These are phyloP conservation scores for Aspidiotus rigidus DNA, from an alignment of 2,888 invertebrate genomes.

Conservation along the genomic window DNA sequence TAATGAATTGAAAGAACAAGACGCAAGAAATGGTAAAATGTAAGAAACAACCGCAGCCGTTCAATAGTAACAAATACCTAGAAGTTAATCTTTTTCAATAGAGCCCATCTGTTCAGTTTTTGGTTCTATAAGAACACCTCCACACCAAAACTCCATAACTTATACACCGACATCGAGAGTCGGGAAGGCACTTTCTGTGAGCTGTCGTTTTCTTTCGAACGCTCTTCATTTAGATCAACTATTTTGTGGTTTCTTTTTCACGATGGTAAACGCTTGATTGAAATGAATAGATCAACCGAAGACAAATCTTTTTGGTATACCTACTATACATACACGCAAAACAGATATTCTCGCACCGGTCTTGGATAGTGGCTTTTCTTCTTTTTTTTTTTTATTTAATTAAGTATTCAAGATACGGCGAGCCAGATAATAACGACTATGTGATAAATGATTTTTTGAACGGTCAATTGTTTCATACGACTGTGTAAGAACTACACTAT, in stretches of 20 bases:
- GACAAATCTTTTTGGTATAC: conserved; percentile 26
- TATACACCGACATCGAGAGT: not conserved
- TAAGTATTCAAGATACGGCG: conserved; percentile 19
- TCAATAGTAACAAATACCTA: conserved; percentile 23
- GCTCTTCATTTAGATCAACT: conserved; percentile 28
- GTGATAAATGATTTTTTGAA: conserved; percentile 32
- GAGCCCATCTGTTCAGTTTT: conserved; percentile 29
- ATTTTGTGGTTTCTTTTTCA: conserved; percentile 30
- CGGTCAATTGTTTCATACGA: conserved; percentile 13
- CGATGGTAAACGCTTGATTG: conserved; percentile 19
- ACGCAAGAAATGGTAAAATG: not conserved
- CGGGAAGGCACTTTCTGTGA: not conserved
- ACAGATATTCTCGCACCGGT: conserved; percentile 8
- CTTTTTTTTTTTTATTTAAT: conserved; percentile 20
- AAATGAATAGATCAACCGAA: conserved; percentile 32
- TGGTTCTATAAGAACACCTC: conserved; percentile 27
- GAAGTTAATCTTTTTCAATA: conserved; percentile 21
- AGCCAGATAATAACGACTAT: conserved; percentile 18
- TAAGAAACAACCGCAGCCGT: conserved; percentile 25
- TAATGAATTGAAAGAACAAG: not conserved
- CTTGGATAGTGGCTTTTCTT: not conserved
- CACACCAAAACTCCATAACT: not conserved
- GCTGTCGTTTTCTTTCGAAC: too few relatives aligned
- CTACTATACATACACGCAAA: conserved; percentile 4
- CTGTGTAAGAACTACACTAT: not conserved